These are phyloP conservation scores for Microtus obscurus DNA, from an alignment of 2,797 vertebrate species.

Conservation along the genomic window DNA sequence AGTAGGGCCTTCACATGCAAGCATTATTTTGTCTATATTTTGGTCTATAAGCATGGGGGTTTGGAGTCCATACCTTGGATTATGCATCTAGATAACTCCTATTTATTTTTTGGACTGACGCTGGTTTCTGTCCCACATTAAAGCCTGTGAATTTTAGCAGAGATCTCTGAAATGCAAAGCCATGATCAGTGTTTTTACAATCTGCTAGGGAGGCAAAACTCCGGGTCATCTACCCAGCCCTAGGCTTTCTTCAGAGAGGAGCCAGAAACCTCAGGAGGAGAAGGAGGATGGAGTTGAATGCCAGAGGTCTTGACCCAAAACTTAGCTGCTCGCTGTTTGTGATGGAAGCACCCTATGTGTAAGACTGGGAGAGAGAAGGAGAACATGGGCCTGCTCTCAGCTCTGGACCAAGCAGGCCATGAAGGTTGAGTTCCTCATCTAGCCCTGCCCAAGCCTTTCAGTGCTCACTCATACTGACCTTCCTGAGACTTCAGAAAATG, in stretches of 20 bases:
- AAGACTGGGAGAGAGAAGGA: fast-evolving
- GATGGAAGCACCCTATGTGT: not conserved
- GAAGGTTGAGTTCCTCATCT: not conserved
- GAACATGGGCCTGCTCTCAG: not conserved
- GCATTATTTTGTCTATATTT: not conserved
- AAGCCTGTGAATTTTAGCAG: not conserved
- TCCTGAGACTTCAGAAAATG: not conserved
- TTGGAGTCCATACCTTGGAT: not conserved
- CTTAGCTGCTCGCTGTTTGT: too few relatives aligned
- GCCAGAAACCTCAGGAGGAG: not conserved
- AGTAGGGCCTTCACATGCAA: not conserved
- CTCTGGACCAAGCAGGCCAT: not conserved
- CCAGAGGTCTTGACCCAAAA: not conserved
- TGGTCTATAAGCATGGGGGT: not conserved
- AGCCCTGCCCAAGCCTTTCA: not conserved
- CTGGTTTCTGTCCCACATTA: not conserved
- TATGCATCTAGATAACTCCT: not conserved
- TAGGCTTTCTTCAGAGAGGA: not conserved
- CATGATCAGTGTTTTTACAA: not conserved
- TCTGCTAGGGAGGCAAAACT: not conserved
- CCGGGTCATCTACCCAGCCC: not conserved
- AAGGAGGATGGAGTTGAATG: not conserved
- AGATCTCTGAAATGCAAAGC: not conserved
- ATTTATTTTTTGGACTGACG: not conserved
- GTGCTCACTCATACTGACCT: not conserved